phyloP scores from a whole-genome alignment of 2,888 invertebrate genomes.

The Thumatha senex region DNA sequence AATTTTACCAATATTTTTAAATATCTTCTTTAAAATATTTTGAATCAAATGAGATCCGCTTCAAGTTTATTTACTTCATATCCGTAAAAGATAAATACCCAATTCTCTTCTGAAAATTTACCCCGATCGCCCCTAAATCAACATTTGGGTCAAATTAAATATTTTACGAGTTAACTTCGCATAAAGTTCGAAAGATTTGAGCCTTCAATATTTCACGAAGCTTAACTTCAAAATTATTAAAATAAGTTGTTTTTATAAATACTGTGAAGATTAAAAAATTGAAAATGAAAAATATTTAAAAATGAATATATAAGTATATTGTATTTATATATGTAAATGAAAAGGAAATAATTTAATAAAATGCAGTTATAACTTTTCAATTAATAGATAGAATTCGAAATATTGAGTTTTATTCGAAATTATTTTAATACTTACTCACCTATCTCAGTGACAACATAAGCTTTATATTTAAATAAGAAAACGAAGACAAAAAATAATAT shows the following conservation, averaged over 20 bases:
- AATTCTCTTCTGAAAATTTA: background rate
- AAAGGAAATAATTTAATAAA: too few relatives aligned
- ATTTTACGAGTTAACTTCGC: conserved; percentile 32
- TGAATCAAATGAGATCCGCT: too few relatives aligned
- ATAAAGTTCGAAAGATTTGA: conserved; percentile 21
- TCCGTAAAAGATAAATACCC: background rate
- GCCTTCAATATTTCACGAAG: conserved; percentile 33
- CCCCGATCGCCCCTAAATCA: conserved; percentile 4
- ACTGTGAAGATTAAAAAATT: conserved; percentile 33
- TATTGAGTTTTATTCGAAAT: too few relatives aligned
- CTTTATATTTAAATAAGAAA: too few relatives aligned
- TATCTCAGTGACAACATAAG: too few relatives aligned
- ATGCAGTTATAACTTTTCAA: too few relatives aligned
- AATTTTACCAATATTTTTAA: too few relatives aligned
- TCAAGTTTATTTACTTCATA: background rate
- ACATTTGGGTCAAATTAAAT: conserved; percentile 22
- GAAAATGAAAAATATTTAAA: conserved; percentile 26
- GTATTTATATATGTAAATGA: conserved; percentile 11
- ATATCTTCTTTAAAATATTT: too few relatives aligned
- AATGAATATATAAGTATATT: conserved; percentile 28
- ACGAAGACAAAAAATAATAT: too few relatives aligned
- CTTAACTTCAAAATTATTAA: conserved; percentile 42
- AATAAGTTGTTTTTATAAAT: conserved; percentile 43
- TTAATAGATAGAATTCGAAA: too few relatives aligned
- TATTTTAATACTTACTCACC: too few relatives aligned